phyloP scores from a whole-genome alignment of 2,113 vertebrate species.

The Sprattus sprattus region DNA sequence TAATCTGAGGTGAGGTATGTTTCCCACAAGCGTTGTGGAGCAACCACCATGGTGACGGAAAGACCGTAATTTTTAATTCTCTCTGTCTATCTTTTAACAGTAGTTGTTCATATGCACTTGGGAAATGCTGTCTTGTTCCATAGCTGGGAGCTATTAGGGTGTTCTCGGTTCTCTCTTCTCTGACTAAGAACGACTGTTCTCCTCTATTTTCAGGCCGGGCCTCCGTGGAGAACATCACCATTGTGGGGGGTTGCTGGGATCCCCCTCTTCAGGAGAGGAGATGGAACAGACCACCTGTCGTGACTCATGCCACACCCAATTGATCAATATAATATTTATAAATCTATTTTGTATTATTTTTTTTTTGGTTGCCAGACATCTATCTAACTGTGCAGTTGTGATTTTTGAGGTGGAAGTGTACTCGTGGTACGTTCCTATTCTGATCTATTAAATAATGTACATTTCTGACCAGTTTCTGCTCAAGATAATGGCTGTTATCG shows the following conservation, averaged over 20 bases:
- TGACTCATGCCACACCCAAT: background rate
- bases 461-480: background rate
- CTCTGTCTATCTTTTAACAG: too few relatives aligned
- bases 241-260: background rate
- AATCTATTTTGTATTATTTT: background rate
- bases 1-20: too few relatives aligned
- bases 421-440: background rate
- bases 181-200: background rate
- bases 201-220: background rate
- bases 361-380: background rate
- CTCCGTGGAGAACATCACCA: background rate
- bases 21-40: too few relatives aligned
- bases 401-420: background rate
- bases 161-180: too few relatives aligned
- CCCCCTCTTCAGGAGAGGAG: background rate
- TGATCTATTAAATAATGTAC: background rate
- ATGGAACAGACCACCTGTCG: background rate
- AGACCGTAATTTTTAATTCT: too few relatives aligned
- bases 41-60: too few relatives aligned
- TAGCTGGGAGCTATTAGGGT: too few relatives aligned
- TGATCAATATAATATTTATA: slow-evolving; percentile 1
- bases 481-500: background rate
- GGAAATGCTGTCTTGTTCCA: too few relatives aligned
- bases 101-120: too few relatives aligned
- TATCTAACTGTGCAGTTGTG: background rate